phyloP scores from a whole-genome alignment of 2,797 vertebrate species.

The Ceryle rudis region DNA sequence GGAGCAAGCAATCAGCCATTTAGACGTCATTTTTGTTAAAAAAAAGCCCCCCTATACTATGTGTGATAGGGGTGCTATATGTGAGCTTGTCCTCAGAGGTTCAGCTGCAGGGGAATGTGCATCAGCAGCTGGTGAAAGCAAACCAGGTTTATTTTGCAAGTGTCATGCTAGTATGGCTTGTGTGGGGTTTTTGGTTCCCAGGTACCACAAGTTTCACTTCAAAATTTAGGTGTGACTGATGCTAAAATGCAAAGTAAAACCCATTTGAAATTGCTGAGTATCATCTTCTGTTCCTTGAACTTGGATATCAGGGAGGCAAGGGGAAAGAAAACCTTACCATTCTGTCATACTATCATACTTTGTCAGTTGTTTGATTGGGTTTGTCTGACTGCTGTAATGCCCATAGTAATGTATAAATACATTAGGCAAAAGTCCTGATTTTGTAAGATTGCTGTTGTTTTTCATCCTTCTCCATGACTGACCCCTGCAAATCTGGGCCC shows the following conservation, averaged over 20 bases:
- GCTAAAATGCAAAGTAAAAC: background rate
- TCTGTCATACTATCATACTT: background rate
- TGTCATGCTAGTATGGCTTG: background rate
- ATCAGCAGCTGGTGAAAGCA: background rate
- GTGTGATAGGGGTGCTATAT: background rate
- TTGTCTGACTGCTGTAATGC: background rate
- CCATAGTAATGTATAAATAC: background rate
- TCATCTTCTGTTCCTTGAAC: constrained; percentile 20
- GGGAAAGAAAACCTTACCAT: background rate
- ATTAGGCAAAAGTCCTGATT: background rate
- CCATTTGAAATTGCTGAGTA: constrained; percentile 3
- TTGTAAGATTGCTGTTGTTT: constrained; percentile 13
- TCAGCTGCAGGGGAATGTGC: background rate
- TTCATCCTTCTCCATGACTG: background rate
- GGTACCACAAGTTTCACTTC: background rate
- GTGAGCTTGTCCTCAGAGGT: background rate
- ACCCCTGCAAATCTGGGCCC: background rate
- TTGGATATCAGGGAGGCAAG: background rate
- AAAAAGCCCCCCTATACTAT: accelerated
- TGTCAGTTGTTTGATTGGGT: background rate
- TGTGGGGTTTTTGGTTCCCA: background rate
- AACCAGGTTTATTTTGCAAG: background rate
- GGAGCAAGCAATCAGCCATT: accelerated
- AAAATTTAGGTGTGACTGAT: background rate
- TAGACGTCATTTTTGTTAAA: accelerated